These are phyloP conservation scores for Trachops cirrhosus DNA, from an alignment of 2,797 vertebrate genomes.

Conservation along the genomic window DNA sequence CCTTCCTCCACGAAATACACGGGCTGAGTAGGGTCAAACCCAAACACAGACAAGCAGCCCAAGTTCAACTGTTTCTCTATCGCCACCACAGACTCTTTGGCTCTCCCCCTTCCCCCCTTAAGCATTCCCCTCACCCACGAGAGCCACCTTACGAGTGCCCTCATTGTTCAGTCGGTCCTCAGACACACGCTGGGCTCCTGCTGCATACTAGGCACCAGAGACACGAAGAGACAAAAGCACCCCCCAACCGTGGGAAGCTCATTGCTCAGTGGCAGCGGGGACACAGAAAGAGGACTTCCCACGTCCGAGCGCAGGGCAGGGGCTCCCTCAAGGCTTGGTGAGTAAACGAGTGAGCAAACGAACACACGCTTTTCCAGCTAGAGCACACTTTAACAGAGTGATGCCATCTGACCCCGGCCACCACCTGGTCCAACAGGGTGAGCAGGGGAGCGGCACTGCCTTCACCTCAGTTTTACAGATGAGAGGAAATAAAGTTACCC, in stretches of 20 bases:
- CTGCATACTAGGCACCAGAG: neutral
- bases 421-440: neutral
- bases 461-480: neutral
- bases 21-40: neutral
- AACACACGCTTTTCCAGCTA: neutral
- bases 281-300: neutral
- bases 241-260: neutral
- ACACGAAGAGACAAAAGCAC: neutral
- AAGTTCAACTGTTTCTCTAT: neutral
- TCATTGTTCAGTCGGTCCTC: neutral
- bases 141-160: neutral
- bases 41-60: neutral
- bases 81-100: rapidly evolving
- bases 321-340: neutral
- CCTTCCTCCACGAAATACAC: neutral
- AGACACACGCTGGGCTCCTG: neutral
- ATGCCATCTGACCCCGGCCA: rapidly evolving
- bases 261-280: rapidly evolving
- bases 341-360: rapidly evolving
- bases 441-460: neutral
- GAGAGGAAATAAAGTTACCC: neutral
- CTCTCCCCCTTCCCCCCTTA: too few species aligned
- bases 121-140: neutral
- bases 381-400: neutral
- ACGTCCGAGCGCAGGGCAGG: neutral